phyloP scores from a whole-genome alignment of 2,797 vertebrate species.

The Cyclura pinguis region DNA sequence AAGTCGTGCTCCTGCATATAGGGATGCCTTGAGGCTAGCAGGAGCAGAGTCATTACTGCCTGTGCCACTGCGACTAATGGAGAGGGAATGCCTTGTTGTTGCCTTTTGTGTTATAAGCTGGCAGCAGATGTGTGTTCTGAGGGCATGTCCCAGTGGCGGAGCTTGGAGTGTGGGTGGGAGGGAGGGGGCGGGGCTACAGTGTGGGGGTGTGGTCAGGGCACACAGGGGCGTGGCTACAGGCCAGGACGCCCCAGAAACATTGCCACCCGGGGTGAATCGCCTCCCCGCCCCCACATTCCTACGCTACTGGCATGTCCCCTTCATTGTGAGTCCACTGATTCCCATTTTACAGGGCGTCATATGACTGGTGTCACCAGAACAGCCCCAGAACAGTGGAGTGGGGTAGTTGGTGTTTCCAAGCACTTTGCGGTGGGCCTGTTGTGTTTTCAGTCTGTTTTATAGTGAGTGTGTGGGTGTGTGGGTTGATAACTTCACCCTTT shows the following conservation, averaged over 20 bases:
- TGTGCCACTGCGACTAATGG: not conserved
- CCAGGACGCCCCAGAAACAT: no score
- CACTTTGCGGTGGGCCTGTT: not conserved
- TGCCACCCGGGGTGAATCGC: no score
- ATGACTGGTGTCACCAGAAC: not conserved
- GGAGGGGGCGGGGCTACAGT: no score
- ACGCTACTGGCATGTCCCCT: not conserved
- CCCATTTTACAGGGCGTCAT: not conserved
- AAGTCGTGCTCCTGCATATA: not conserved
- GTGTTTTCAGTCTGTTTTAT: not conserved
- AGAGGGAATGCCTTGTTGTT: not conserved
- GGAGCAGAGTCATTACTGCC: not conserved
- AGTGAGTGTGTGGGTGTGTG: no score
- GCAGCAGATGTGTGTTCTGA: not conserved
- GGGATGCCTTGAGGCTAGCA: not conserved
- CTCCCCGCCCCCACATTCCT: no score
- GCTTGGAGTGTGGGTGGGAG: no score
- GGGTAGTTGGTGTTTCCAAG: not conserved
- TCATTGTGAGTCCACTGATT: not conserved
- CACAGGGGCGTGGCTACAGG: no score
- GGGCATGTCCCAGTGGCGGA: not conserved
- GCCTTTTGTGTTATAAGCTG: not conserved
- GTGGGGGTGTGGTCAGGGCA: no score
- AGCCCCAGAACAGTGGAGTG: not conserved
- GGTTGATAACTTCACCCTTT: not conserved